Conservation (phyloP, 2,113 vertebrate genomes). For the Columbina picui region DNA sequence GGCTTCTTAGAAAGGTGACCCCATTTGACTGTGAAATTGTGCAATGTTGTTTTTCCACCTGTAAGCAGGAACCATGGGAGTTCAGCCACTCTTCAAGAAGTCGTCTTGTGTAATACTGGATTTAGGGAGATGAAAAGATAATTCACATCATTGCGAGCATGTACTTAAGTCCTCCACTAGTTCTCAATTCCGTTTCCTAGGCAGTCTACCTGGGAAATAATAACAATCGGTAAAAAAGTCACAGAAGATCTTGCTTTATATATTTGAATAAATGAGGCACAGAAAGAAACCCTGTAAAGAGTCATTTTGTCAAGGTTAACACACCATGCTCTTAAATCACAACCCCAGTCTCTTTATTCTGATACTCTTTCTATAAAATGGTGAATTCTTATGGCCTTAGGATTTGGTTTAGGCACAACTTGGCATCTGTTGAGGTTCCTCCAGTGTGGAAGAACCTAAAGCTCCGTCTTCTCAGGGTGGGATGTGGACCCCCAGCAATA, state of each 20-base stretch:
- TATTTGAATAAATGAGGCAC: not conserved
- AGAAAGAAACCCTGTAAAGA: not conserved
- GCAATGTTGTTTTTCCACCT: not conserved
- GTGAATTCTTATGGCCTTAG: not conserved
- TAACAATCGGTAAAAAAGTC: not conserved
- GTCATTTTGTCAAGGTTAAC: not conserved
- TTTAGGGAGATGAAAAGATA: not conserved
- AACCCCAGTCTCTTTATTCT: fast-evolving
- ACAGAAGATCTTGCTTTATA: fast-evolving
- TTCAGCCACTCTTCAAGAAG: not conserved
- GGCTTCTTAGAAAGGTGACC: not conserved
- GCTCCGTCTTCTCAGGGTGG: not conserved
- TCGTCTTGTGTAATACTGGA: not conserved
- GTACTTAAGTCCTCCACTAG: not conserved
- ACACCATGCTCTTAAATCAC: not conserved
- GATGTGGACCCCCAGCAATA: too few species aligned
- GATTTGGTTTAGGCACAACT: not conserved
- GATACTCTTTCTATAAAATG: not conserved
- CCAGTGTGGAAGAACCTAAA: too few species aligned
- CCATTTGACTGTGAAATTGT: not conserved
- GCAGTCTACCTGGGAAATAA: not conserved
- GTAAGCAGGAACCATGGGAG: not conserved
- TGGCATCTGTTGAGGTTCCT: not conserved
- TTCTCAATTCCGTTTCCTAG: not conserved
- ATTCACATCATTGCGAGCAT: not conserved